Evolutionary conservation across 2,888 invertebrate genomes (phyloP).

Genomic region (Minunthozetes semirufus): DNA sequence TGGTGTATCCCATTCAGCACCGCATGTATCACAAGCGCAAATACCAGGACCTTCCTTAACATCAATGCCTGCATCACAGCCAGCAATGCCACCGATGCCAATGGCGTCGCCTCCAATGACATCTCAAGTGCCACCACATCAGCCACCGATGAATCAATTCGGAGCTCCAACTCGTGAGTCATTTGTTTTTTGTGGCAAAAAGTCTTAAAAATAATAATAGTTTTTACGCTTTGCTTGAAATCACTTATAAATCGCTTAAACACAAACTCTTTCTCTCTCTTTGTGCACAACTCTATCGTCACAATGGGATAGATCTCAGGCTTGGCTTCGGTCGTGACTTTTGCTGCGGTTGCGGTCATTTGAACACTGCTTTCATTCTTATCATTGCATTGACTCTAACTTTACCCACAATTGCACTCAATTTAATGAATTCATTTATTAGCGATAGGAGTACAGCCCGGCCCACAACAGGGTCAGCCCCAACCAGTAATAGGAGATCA

Average conservation of each 20-base stretch:
- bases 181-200: background rate
- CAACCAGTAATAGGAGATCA: slow-evolving; percentile 15
- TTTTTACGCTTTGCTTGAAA: background rate
- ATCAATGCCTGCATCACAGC: background rate
- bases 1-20: slow-evolving; percentile 19
- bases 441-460: slow-evolving; percentile 22
- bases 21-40: slow-evolving; percentile 25
- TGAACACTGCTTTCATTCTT: slow-evolving; percentile 7
- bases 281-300: background rate
- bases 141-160: slow-evolving; percentile 11
- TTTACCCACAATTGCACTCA: background rate
- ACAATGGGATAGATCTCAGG: background rate
- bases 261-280: background rate
- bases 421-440: background rate
- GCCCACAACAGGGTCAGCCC: slow-evolving; percentile 22
- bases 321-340: slow-evolving; percentile 9
- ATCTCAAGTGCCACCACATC: slow-evolving; percentile 13
- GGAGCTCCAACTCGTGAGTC: slow-evolving; percentile 17
- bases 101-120: slow-evolving; percentile 12
- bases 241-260: background rate
- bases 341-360: slow-evolving; percentile 19
- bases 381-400: background rate
- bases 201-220: background rate
- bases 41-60: background rate
- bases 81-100: background rate